phyloP scores from a whole-genome alignment of 92 coral and sea anemone species.

The Chrysogorgia sp. region DNA sequence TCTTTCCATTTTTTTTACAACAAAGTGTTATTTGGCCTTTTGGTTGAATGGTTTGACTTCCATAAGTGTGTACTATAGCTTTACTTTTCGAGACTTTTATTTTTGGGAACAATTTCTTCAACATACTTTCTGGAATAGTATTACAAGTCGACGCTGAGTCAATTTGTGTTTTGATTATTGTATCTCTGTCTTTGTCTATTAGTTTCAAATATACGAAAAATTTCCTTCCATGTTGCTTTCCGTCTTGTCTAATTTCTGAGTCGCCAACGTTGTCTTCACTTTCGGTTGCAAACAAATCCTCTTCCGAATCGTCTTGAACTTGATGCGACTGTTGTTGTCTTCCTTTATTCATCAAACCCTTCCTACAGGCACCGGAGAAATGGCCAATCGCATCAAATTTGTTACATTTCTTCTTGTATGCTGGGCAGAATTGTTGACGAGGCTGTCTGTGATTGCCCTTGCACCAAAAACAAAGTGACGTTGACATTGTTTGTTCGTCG shows the following conservation, averaged over 20 bases:
- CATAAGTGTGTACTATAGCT: too few species aligned
- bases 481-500: too few species aligned
- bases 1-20: too few species aligned
- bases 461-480: too few species aligned
- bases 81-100: too few species aligned
- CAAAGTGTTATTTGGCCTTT: too few species aligned
- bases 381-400: conserved; percentile 59
- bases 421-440: conserved; percentile 59
- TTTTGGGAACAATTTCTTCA: too few species aligned
- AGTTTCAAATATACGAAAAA: neutral
- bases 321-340: conserved; percentile 55
- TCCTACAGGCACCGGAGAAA: conserved; percentile 50
- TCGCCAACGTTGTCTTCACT: neutral
- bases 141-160: neutral
- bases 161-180: neutral
- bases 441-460: conserved; percentile 54
- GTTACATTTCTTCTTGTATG: conserved; percentile 51
- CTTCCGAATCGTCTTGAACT: conserved; percentile 36
- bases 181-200: neutral
- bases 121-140: too few species aligned
- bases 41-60: too few species aligned
- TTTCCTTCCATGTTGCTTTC: neutral
- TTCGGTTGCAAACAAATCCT: conserved; percentile 14
- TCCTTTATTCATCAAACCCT: neutral
- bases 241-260: neutral